A percentile compares a stretch with the other conserved stretches of the same genome.
Evolutionary conservation across 2,797 vertebrate species (phyloP).

Genomic region (Streptopelia turtur): DNA sequence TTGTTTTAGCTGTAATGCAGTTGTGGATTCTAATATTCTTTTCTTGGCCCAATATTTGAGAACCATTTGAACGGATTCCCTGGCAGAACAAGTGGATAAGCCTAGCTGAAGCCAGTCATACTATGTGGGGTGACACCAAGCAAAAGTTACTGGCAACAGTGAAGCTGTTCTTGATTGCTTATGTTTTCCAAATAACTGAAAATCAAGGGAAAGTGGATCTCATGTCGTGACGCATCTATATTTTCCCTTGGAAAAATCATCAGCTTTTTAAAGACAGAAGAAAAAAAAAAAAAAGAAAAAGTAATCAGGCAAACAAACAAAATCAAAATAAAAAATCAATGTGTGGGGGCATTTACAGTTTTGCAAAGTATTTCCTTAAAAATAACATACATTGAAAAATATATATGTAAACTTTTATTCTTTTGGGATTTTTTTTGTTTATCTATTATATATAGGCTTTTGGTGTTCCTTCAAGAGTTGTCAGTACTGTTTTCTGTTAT

Average conservation of each 20-base stretch:
- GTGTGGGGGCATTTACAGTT: background rate
- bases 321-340: background rate
- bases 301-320: background rate
- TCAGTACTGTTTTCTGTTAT: background rate
- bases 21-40: background rate
- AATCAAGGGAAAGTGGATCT: background rate
- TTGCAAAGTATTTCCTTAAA: background rate
- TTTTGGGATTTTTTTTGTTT: background rate
- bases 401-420: fast-evolving
- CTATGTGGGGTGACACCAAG: fast-evolving
- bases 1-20: background rate
- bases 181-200: background rate
- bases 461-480: background rate
- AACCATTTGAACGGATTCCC: background rate
- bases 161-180: background rate
- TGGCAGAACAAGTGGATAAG: background rate
- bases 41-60: background rate
- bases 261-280: background rate
- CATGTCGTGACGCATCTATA: background rate
- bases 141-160: background rate
- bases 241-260: background rate
- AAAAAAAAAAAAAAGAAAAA: background rate
- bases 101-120: background rate
- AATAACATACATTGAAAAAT: background rate
- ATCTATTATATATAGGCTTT: background rate